These are phyloP conservation scores for Heliconius melpomene DNA, from an alignment of 1,140 invertebrate species.

Conservation along the genomic window DNA sequence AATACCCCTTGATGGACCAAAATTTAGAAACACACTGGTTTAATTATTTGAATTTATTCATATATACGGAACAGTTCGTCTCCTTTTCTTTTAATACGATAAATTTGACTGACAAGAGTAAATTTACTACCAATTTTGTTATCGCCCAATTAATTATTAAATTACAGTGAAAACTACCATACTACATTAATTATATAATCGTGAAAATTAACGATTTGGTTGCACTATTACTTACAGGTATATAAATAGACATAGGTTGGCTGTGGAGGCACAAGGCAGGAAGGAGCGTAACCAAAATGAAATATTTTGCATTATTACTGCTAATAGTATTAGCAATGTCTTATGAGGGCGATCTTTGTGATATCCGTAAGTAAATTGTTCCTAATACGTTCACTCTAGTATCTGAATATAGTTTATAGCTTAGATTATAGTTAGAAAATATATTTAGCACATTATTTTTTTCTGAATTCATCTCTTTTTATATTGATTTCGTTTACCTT, in stretches of 20 bases:
- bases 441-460: too few species aligned
- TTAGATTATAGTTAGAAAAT: too few species aligned
- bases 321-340: background rate
- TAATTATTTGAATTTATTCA: background rate
- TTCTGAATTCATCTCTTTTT: too few species aligned
- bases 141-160: background rate
- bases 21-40: too few species aligned
- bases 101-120: background rate
- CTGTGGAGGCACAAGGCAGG: background rate
- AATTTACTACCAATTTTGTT: background rate
- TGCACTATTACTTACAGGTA: background rate
- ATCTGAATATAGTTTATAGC: too few species aligned
- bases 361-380: background rate
- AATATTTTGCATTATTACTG: background rate
- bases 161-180: background rate
- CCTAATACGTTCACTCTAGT: background rate
- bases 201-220: background rate
- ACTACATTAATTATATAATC: background rate
- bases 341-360: background rate
- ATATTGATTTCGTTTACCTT: too few species aligned
- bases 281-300: background rate
- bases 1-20: too few species aligned
- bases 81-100: background rate
- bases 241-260: background rate
- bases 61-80: background rate